A percentile compares a stretch with the other conserved stretches of the same genome.
Evolutionary conservation across 2,113 vertebrate genomes (phyloP).

Genomic region (Semicossyphus pulcher): DNA sequence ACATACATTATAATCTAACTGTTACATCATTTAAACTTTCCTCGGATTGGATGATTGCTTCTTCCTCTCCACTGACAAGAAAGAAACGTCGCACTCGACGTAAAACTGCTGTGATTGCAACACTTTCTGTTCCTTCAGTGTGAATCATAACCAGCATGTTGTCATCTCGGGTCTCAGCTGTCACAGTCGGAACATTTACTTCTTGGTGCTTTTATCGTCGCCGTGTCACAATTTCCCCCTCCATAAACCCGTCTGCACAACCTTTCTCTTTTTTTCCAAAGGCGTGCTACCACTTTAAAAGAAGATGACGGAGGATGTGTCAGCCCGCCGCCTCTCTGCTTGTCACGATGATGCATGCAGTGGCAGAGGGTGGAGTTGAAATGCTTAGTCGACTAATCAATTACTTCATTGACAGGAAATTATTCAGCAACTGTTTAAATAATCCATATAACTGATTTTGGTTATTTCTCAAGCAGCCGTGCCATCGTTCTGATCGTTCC

Average conservation of each 20-base stretch:
- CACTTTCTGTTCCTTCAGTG: background rate
- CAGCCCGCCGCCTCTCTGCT: constrained; percentile 1
- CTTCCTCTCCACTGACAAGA: background rate
- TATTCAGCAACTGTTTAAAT: background rate
- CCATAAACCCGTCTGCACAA: background rate
- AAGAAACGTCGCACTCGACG: constrained; percentile 4
- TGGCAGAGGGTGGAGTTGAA: background rate
- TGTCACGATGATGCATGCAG: constrained; percentile 38
- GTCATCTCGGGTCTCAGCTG: constrained; percentile 12
- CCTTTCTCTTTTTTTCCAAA: background rate
- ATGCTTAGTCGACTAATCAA: background rate
- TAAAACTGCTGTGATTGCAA: constrained; percentile 15
- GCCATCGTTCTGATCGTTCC: background rate
- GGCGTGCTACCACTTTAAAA: background rate
- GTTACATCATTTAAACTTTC: constrained; percentile 15
- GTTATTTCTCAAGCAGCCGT: background rate
- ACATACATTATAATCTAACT: constrained; percentile 38
- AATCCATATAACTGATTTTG: background rate
- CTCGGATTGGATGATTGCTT: constrained; percentile 20
- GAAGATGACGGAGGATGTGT: constrained; percentile 28
- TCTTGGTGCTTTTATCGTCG: background rate
- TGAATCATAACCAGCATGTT: background rate
- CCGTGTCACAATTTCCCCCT: background rate
- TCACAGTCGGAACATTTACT: background rate
- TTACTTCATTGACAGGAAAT: background rate